A percentile compares a stretch with the other conserved stretches of the same genome.
Conservation (phyloP, 64 coral and sea anemone genomes). For the Actinia tenebrosa region DNA sequence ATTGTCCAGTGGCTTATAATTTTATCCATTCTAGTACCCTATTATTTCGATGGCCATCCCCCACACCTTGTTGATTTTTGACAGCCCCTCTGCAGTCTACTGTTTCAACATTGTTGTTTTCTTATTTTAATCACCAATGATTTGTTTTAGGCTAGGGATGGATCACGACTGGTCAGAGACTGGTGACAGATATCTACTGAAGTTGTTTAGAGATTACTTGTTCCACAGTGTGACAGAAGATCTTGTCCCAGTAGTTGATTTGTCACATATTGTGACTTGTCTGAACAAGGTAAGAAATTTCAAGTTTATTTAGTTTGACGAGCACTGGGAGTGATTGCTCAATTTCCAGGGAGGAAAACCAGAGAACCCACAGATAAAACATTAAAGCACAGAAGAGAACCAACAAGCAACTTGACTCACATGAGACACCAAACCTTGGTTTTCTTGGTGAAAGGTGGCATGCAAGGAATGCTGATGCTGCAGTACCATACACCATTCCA, state of each 20-base stretch:
- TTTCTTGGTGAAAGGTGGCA: too few relatives aligned
- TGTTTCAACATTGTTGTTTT: not conserved
- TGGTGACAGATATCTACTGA: slow-evolving; percentile 88
- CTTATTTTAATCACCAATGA: not conserved
- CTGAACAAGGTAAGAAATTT: slow-evolving; percentile 69
- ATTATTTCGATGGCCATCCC: too few relatives aligned
- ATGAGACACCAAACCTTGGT: too few relatives aligned
- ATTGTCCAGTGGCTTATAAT: not conserved
- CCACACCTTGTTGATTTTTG: too few relatives aligned
- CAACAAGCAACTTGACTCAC: too few relatives aligned
- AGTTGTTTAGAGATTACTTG: slow-evolving; percentile 87
- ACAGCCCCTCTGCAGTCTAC: not conserved
- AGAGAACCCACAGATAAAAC: too few relatives aligned
- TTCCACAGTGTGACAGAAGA: slow-evolving; percentile 87
- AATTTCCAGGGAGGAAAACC: too few relatives aligned
- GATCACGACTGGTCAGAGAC: slow-evolving; percentile 95
- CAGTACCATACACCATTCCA: too few relatives aligned
- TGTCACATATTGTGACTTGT: slow-evolving; percentile 83
- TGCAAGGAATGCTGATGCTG: too few relatives aligned
- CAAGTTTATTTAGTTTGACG: not conserved
- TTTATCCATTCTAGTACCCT: too few relatives aligned
- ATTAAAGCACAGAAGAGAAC: too few relatives aligned
- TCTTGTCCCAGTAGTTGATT: slow-evolving; percentile 57
- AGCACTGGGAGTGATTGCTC: too few relatives aligned
- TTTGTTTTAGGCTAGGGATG: slow-evolving; percentile 70